Base-by-base conservation (phyloP, 2,888 invertebrate genomes). In the Teinopalpus imperialis region DNA sequence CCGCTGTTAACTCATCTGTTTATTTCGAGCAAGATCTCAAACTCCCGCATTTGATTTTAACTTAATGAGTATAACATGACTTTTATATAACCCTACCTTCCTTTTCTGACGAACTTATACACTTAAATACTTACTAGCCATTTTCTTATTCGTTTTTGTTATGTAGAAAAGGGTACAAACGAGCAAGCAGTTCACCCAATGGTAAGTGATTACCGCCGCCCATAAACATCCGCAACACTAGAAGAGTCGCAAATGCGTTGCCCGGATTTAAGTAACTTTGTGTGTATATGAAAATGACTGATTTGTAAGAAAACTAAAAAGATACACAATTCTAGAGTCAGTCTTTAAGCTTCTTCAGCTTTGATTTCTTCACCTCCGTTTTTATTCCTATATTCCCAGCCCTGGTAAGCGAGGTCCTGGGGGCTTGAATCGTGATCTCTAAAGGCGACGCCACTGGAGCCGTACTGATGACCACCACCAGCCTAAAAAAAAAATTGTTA, bases 361-460 rank as follows among this genome's bases (percentile, higher is more conserved):
- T 87, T 83, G 24, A 87, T 88, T 10, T 89, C 85, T 44, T 89
- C 89, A 24, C 76, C 77, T 1, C 76, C 80, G 48, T 91, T 90
- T 40, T 90, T 90, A 59, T 72, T 88, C 51, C 93, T 90, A 61
- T 92, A 93, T 54, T 93, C 90, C 90, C 94, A 94, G 6, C 94
- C 94, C 52, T 92, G 93, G 73, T 94, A 95, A 0, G 94, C 94
- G 10, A 94, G 80, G 60, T 94, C 91, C 52, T 93, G 93, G 1
- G 91, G 88, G 43, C 75, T 81, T 0, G 59, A 56, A 3, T 85
- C 85, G 23, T 92, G 91, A 43, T 93, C 92, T 18, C 92, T 90
- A 67, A 93, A 94, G 42, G 93, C 90, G 4, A 93, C 85, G 0
- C 91, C 88, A n/a, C 90, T 87, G 2, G 90, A 79, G 0, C 88